A percentile compares a stretch with the other conserved stretches of the same genome.
Conservation (phyloP, 2,113 vertebrate genomes). For the Apeltes quadracus region DNA sequence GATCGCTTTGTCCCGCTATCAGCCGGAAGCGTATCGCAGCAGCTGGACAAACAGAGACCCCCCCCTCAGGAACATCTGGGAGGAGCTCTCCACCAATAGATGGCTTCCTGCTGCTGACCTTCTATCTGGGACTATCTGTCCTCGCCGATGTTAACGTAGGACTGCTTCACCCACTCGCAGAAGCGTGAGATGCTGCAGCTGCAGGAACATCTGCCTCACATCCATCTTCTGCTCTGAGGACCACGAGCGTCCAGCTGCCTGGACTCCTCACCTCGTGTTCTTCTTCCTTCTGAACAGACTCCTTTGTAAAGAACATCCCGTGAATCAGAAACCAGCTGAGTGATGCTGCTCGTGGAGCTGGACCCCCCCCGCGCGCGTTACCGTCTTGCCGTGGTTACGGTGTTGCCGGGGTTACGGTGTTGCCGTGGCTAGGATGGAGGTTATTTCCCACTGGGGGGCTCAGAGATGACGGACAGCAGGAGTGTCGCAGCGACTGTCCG, state of each 20-base stretch:
- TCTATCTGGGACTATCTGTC: not conserved
- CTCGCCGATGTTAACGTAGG: no score
- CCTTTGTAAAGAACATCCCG: no score
- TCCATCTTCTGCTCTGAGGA: no score
- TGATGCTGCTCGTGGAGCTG: not conserved
- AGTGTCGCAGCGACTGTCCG: constrained; percentile 56
- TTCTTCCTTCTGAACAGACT: no score
- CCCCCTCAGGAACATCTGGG: not conserved
- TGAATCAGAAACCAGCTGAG: not conserved
- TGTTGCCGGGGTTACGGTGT: not conserved
- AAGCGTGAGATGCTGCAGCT: no score
- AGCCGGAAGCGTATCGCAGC: constrained; percentile 34
- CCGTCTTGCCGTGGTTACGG: constrained; percentile 1
- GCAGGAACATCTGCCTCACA: no score
- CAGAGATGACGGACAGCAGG: constrained; percentile 44
- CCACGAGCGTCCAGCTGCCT: no score
- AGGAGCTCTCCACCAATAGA: not conserved
- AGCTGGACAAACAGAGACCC: constrained; percentile 34
- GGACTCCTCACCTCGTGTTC: no score
- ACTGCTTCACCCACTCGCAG: no score
- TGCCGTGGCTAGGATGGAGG: constrained; percentile 5
- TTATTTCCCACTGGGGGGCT: constrained; percentile 32
- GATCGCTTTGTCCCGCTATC: constrained; percentile 16
- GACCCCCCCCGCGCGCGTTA: no score
- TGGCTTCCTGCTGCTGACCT: not conserved